Percentiles rank a stretch among this genome's conserved stretches.
Evolutionary conservation across 30 jellyfish, hydroid and myxozoan species (phyloP).

Genomic region (Aurelia coerulea): DNA sequence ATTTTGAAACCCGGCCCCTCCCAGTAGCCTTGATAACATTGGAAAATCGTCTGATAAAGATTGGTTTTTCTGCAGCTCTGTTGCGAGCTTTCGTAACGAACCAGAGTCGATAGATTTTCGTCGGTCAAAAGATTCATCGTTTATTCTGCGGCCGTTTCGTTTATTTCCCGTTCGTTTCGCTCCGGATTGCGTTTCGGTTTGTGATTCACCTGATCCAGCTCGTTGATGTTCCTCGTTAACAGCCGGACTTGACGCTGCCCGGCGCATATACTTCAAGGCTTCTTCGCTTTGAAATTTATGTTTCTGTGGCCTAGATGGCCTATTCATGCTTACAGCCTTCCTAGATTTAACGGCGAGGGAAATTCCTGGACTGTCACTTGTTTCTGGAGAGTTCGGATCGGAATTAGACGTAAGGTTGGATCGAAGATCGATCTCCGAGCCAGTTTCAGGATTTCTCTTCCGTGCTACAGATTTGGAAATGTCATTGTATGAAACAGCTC

Average conservation of each 20-base stretch:
- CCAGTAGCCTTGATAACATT: slow-evolving; percentile 83
- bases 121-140: slow-evolving; percentile 73
- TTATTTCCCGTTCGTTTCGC: slow-evolving; percentile 3
- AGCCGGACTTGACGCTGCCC: slow-evolving; percentile 70
- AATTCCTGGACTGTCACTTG: too few relatives aligned
- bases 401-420: background rate
- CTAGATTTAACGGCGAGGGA: background rate
- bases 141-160: slow-evolving; percentile 5
- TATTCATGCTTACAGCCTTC: slow-evolving; percentile 1
- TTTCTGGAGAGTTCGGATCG: background rate
- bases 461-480: too few relatives aligned
- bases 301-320: slow-evolving; percentile 15
- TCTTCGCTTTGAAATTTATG: slow-evolving; percentile 5
- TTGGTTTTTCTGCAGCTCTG: slow-evolving; percentile 91
- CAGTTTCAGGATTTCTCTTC: too few relatives aligned
- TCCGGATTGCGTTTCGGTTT: slow-evolving; percentile 16
- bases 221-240: slow-evolving; percentile 54
- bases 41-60: slow-evolving; percentile 90
- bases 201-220: slow-evolving; percentile 27
- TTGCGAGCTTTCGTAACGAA: slow-evolving; percentile 88
- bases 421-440: too few relatives aligned
- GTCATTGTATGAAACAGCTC: too few relatives aligned
- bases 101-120: slow-evolving; percentile 99
- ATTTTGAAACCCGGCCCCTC: slow-evolving; percentile 56
- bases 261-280: slow-evolving; percentile 43